A percentile compares a stretch with the other conserved stretches of the same genome.
Evolutionary conservation across 2,797 vertebrate genomes (phyloP).

Genomic region (Myotis planiceps): DNA sequence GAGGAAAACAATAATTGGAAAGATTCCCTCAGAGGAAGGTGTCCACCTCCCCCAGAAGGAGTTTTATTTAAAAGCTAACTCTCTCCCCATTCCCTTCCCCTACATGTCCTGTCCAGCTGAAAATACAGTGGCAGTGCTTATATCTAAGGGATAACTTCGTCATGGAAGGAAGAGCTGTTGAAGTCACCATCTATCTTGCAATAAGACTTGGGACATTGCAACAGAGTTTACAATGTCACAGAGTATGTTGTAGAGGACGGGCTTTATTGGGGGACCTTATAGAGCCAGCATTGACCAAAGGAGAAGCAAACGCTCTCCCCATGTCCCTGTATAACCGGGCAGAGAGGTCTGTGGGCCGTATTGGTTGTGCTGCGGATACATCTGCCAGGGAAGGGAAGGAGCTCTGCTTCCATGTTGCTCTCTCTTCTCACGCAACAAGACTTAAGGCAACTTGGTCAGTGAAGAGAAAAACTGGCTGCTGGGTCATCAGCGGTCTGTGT

Average conservation of each 20-base stretch:
- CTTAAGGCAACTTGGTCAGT: not conserved
- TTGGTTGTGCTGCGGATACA: not conserved
- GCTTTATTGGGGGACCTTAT: not conserved
- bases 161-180: not conserved
- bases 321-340: accelerated
- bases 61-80: not conserved
- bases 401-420: not conserved
- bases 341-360: not conserved
- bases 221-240: not conserved
- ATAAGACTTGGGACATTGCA: not conserved
- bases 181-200: not conserved
- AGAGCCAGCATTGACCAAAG: not conserved
- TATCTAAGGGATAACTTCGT: not conserved
- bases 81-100: not conserved
- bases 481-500: not conserved
- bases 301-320: not conserved
- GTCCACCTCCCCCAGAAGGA: not conserved
- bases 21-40: not conserved
- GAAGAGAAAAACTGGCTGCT: not conserved
- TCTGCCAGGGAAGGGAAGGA: not conserved
- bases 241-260: not conserved
- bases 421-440: not conserved
- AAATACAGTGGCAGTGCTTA: not conserved
- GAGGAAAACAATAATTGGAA: conserved; percentile 2
- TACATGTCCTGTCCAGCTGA: not conserved